phyloP scores from a whole-genome alignment of 2,797 vertebrate species.

The Huso huso region DNA sequence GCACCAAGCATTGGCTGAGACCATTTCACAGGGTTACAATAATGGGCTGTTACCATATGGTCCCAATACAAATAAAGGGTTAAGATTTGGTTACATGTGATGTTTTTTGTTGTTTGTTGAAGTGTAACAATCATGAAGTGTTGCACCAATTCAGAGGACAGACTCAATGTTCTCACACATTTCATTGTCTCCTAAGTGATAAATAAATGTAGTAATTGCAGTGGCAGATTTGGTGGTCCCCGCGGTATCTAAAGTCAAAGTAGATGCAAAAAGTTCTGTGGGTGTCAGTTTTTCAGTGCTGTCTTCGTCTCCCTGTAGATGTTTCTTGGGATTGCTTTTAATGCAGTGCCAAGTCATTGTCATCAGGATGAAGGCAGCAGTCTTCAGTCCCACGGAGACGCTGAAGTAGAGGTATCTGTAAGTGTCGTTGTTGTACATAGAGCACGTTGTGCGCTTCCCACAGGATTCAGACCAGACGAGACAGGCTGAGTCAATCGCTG shows the following conservation, averaged over 20 bases:
- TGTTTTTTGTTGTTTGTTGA: too few species aligned
- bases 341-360: conserved; percentile 16
- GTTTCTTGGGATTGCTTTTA: conserved; percentile 16
- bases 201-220: conserved; percentile 19
- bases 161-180: conserved; percentile 21
- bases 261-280: conserved; percentile 17
- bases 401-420: conserved; percentile 20
- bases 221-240: conserved; percentile 6
- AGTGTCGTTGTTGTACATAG: conserved; percentile 14
- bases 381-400: conserved; percentile 15
- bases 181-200: conserved; percentile 19
- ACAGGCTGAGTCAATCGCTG: conserved; percentile 17
- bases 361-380: conserved; percentile 14
- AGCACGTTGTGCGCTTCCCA: conserved; percentile 14
- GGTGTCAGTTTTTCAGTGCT: conserved; percentile 12
- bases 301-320: conserved; percentile 17
- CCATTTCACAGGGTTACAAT: too few species aligned
- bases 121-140: not conserved
- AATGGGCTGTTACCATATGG: too few species aligned
- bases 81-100: too few species aligned
- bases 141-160: conserved; percentile 10
- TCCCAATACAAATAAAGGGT: too few species aligned
- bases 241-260: conserved; percentile 11
- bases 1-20: too few species aligned
- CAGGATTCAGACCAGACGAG: conserved; percentile 18